A percentile compares a stretch with the other conserved stretches of the same genome.
phyloP scores from a whole-genome alignment of 1,140 invertebrate genomes.

The Anastatus disparis region DNA sequence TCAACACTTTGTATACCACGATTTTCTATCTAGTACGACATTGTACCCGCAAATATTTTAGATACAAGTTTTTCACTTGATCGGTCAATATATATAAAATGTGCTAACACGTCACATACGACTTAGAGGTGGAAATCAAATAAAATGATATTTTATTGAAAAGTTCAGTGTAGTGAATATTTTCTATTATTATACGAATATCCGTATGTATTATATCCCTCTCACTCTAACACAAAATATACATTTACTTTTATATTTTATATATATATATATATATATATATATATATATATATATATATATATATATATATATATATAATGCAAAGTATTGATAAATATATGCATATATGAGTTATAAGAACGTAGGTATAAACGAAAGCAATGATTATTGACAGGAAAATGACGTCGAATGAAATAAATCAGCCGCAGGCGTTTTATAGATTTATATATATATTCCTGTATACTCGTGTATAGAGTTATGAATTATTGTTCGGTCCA shows the following conservation, averaged over 20 bases:
- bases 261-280: neutral
- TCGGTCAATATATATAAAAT: conserved; percentile 4
- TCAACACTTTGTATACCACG: no score
- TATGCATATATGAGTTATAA: neutral
- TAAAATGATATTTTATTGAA: conserved; percentile 32
- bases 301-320: neutral
- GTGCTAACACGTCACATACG: neutral
- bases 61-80: conserved; percentile 6
- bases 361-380: neutral
- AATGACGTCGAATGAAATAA: conserved; percentile 37
- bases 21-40: no score
- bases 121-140: neutral
- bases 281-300: neutral
- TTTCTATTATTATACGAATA: neutral
- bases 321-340: neutral
- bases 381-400: conserved; percentile 32
- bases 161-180: neutral
- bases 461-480: neutral
- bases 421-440: conserved; percentile 21
- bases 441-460: no score
- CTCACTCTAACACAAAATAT: neutral
- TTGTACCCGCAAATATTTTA: no score
- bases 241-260: neutral
- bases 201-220: neutral
- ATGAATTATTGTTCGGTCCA: conserved; percentile 22